These are phyloP conservation scores for Drosophila sucinea DNA, from an alignment of 1,140 invertebrate species.

Conservation along the genomic window DNA sequence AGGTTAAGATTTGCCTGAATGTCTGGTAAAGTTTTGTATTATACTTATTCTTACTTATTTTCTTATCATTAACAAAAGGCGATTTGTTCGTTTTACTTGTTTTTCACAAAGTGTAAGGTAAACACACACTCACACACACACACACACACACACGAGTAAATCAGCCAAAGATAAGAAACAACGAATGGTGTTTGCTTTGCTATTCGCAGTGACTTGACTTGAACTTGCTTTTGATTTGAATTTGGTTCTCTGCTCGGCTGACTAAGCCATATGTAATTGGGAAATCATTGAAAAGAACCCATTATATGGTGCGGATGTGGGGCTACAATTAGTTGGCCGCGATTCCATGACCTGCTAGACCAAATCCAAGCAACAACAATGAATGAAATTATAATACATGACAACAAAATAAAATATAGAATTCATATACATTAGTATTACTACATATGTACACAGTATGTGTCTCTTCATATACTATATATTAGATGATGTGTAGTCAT, in stretches of 20 bases:
- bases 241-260: background rate
- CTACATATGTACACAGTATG: background rate
- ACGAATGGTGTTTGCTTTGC: no score
- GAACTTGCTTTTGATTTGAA: conserved; percentile 16
- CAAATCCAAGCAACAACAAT: conserved; percentile 5
- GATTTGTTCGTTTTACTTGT: conserved; percentile 25
- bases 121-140: conserved; percentile 20
- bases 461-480: no score
- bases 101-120: conserved; percentile 39
- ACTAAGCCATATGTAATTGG: conserved; percentile 1
- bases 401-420: conserved; percentile 37
- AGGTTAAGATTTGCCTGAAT: conserved; percentile 17
- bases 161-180: conserved; percentile 16
- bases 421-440: background rate
- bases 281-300: conserved; percentile 19
- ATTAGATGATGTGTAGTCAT: background rate
- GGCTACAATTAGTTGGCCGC: conserved; percentile 34
- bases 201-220: conserved; percentile 1
- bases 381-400: conserved; percentile 51
- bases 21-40: conserved; percentile 32
- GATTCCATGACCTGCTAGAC: conserved; percentile 1
- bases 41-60: conserved; percentile 4
- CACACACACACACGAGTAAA: background rate
- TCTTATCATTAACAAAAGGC: conserved; percentile 17
- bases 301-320: conserved; percentile 45